Evolutionary conservation across 2,797 vertebrate genomes (phyloP), one percentile per base, ranked within the genome.

Genomic region (Tragelaphus oryx): DNA sequence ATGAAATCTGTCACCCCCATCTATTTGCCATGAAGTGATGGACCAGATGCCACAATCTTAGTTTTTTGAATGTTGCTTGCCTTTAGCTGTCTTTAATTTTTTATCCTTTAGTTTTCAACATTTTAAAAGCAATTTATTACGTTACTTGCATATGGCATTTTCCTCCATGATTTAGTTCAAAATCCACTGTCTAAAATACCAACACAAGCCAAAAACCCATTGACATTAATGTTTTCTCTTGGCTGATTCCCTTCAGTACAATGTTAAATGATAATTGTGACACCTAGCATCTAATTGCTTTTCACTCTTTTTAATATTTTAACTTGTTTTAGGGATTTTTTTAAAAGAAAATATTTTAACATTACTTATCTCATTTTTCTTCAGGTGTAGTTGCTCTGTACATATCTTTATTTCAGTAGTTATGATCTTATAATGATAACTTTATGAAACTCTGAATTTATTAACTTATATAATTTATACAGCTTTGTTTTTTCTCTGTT

Each of bases 181-280:
- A 91, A 87, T 89, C 30, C 44, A 96, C 41, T 84, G 87, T 83
- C 60, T 3, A 46, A 94, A 94, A 91, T 37, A n/a, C 8, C 26
- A 76, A 37, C 33, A 87, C 20, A n/a, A 93, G 14, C 65, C 37
- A 87, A 84, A 93, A 87, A 17, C 16, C 2, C 37, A 68, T 78
- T 83, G 76, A 55, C 12, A 83, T 90, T 80, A 84, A 68, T 65
- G 78, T 68, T 92, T 94, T 89, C 80, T 86, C 62, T 93, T 46
- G 33, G 52, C 5, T 81, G 52, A 89, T 71, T 65, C 26, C 14
- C 20, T 76, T 87, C 55, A 74, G 17, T 87, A 57, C n/a, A 92
- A 55, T 24, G 26, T 60, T 71, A 68, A 92, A 82, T 83, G 30
- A 50, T 90, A 44, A 71, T 30, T 84, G 75, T 89, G 65, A 91